phyloP scores from a whole-genome alignment of 2,888 invertebrate genomes.

The Clunio marinus region DNA sequence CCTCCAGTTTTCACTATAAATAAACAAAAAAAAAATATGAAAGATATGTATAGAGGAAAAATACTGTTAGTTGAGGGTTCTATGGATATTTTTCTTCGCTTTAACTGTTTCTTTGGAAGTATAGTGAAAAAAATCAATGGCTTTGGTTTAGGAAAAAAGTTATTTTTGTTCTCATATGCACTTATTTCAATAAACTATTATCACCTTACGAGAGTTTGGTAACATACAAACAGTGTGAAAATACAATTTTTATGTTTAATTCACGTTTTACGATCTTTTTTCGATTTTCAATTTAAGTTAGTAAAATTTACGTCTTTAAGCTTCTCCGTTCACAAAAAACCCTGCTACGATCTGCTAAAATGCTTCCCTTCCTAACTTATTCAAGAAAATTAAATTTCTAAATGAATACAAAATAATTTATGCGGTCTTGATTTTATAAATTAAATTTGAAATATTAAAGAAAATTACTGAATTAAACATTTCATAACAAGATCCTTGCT shows the following conservation, averaged over 20 bases:
- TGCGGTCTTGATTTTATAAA: too few species aligned
- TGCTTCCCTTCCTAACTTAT: too few species aligned
- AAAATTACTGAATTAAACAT: too few species aligned
- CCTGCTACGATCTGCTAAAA: too few species aligned
- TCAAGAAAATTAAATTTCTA: too few species aligned
- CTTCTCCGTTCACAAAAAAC: too few species aligned
- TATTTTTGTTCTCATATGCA: neutral
- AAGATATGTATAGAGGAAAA: constrained; percentile 23
- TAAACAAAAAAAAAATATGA: constrained; percentile 26
- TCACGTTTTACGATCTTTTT: constrained; percentile 7
- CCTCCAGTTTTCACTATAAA: constrained; percentile 30
- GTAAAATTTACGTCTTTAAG: too few species aligned
- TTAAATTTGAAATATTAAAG: too few species aligned
- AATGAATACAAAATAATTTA: too few species aligned
- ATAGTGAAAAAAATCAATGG: constrained; percentile 36
- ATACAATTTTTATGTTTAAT: constrained; percentile 16
- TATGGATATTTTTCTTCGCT: constrained; percentile 27
- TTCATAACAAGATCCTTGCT: too few species aligned
- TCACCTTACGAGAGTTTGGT: neutral
- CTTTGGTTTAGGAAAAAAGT: constrained; percentile 29
- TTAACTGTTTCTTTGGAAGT: constrained; percentile 23
- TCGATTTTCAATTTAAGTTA: too few species aligned
- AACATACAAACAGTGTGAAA: neutral
- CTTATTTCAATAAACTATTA: neutral
- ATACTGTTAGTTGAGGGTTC: constrained; percentile 27